Percentiles rank a stretch among this genome's conserved stretches.
These are phyloP conservation scores for Parazoanthus darwini DNA, from an alignment of 92 coral and sea anemone species.

Conservation along the genomic window DNA sequence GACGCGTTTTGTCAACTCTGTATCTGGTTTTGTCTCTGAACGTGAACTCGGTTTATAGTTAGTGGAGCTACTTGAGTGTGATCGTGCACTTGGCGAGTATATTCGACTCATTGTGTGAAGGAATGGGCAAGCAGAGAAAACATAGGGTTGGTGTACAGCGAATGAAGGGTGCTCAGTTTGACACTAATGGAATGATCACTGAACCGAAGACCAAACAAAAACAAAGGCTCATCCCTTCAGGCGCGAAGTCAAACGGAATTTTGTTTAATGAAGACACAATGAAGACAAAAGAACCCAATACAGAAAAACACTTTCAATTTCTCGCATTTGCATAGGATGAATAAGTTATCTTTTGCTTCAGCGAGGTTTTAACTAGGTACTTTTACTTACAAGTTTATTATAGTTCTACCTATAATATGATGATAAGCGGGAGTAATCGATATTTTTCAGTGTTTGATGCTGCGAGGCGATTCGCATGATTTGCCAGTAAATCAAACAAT, in stretches of 20 bases:
- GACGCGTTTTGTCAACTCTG: conserved; percentile 37
- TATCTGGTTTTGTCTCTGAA: conserved; percentile 21
- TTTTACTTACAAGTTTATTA: neutral
- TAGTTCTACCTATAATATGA: no score
- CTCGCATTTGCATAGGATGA: conserved; percentile 25
- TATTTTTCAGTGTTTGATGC: neutral
- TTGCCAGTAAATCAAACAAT: no score
- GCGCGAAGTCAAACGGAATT: conserved; percentile 8
- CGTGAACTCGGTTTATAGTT: conserved; percentile 5
- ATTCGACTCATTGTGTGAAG: conserved; percentile 32
- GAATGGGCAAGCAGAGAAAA: conserved; percentile 35
- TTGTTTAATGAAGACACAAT: conserved; percentile 36
- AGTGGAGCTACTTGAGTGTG: conserved; percentile 25
- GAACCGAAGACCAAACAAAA: conserved; percentile 29
- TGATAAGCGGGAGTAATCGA: neutral
- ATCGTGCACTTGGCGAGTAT: conserved; percentile 33
- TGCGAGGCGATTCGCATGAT: neutral
- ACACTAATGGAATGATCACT: conserved; percentile 28
- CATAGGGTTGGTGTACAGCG: neutral
- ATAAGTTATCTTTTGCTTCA: neutral
- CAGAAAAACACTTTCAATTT: neutral
- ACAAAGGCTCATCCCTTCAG: conserved; percentile 21
- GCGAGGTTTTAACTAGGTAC: neutral
- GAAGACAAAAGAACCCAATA: conserved; percentile 21
- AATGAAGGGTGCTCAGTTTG: conserved; percentile 20